Base-by-base conservation (phyloP, 2,113 vertebrate species). In the Melanerpes formicivorus region DNA sequence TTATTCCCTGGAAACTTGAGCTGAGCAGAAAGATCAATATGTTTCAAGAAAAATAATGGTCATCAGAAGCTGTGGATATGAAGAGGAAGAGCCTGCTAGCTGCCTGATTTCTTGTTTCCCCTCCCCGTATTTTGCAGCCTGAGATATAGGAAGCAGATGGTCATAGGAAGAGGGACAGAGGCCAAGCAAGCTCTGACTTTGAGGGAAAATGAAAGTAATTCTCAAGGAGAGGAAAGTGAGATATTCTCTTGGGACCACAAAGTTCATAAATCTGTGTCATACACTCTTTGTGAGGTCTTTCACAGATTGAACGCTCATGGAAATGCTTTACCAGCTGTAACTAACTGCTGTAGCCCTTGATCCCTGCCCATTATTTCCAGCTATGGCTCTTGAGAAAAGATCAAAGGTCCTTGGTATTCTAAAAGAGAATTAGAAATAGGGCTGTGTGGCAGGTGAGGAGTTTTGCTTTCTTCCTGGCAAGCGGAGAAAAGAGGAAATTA, bases 331-430 rank as follows among this genome's bases (percentile, higher is more conserved):
- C 42, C 32, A 59, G 48, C 70, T 89, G 60, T 86, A 70, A 65
- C 58, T 71, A 76, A 76, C 60, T 80, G 65, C 74, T 91, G 66
- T 78, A 82, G n/a, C 74, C 69, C 19, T 91, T 89, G 62, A 32
- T 73, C 60, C 34, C n/a, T 86, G 56, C 29, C 63, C 46, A 11
- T 90, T 88, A 59, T 88, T 93, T 93, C 60, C n/a, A 90, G 18
- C 60, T 74, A 23, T 50, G 56, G 25, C 56, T 77, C 40, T 70
- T 85, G 83, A 93, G 37, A 56, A 40, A 67, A 87, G 32, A 50
- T 27, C 55, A 55, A 69, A 87, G 56, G 65, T 81, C 64, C 23
- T 64, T 79, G 75, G 19, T 84, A 40, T 21, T 67, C 21, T 34
- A 15, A 75, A 64, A 66, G 27, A 74, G 65, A 87, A 29, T 6